Evolutionary conservation across 2,113 vertebrate genomes (phyloP).

Genomic region (Mormyrus iriodes): DNA sequence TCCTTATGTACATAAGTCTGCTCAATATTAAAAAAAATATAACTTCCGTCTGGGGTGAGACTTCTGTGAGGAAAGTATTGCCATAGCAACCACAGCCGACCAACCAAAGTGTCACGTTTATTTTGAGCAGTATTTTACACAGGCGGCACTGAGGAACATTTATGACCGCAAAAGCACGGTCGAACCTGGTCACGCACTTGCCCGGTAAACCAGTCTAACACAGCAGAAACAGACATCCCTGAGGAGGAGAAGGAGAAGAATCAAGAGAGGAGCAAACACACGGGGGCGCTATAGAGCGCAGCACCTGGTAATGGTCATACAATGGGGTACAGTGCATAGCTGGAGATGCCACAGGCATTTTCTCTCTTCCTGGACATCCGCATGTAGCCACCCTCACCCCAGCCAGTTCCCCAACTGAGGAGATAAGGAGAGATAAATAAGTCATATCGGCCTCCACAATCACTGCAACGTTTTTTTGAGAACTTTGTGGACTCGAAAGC

Average conservation of each 20-base stretch:
- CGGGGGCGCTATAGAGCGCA: too few relatives aligned
- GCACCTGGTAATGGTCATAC: conserved; percentile 39
- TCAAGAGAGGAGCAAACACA: background rate
- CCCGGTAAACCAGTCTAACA: background rate
- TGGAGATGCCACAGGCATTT: conserved; percentile 63
- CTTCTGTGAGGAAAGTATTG: background rate
- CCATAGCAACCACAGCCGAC: too few relatives aligned
- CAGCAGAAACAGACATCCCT: conserved; percentile 12
- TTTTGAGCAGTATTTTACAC: background rate
- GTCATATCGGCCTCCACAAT: background rate
- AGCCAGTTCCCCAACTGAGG: conserved; percentile 60
- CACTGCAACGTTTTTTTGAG: background rate
- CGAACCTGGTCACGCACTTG: background rate
- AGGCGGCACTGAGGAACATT: background rate
- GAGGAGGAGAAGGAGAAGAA: background rate
- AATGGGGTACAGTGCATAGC: conserved; percentile 63
- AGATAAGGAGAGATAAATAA: background rate
- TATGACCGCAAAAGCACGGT: background rate
- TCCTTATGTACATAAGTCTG: background rate
- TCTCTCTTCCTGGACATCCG: conserved; percentile 50
- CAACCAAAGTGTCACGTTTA: background rate
- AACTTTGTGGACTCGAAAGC: background rate
- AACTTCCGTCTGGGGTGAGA: background rate
- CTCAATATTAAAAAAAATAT: background rate
- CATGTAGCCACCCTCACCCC: conserved; percentile 69